phyloP scores from a whole-genome alignment of 1,140 invertebrate genomes.

The Drosophila lacteicornis region DNA sequence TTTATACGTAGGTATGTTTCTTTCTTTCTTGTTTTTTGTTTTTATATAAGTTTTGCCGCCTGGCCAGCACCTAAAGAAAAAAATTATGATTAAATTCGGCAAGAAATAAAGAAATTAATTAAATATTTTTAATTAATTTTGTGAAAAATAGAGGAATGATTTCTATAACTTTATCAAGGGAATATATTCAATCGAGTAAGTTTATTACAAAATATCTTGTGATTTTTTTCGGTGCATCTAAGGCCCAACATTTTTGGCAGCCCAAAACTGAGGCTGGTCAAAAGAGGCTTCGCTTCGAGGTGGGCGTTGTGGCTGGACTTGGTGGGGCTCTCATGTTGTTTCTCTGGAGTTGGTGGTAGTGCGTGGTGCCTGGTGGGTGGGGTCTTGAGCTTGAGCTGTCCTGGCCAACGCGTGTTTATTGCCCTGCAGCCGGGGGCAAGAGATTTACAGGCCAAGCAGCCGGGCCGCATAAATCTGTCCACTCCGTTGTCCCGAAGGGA shows the following conservation, averaged over 20 bases:
- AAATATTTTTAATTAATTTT: too few relatives aligned
- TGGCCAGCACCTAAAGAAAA: conserved; percentile 24
- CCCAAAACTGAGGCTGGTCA: conserved; percentile 68
- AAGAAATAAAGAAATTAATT: too few relatives aligned
- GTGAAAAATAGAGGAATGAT: background rate
- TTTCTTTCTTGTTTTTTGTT: conserved; percentile 9
- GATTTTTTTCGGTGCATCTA: conserved; percentile 38
- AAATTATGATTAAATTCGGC: background rate
- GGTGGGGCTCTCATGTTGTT: conserved; percentile 1
- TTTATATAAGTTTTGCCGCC: conserved; percentile 39
- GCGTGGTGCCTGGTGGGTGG: conserved; percentile 32
- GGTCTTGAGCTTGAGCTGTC: conserved; percentile 45
- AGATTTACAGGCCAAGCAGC: conserved; percentile 73
- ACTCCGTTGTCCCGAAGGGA: conserved; percentile 35
- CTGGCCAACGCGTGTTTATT: conserved; percentile 80
- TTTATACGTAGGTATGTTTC: conserved; percentile 33
- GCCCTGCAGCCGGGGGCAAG: conserved; percentile 61
- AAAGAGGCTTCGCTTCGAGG: conserved; percentile 34
- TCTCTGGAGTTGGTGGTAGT: background rate
- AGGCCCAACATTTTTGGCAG: conserved; percentile 60
- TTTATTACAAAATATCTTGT: too few relatives aligned
- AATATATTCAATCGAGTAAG: background rate
- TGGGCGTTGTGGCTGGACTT: conserved; percentile 39
- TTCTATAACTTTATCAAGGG: background rate
- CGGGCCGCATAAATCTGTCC: conserved; percentile 67